phyloP scores from a whole-genome alignment of 2,888 invertebrate species.

The Melipona beecheii region DNA sequence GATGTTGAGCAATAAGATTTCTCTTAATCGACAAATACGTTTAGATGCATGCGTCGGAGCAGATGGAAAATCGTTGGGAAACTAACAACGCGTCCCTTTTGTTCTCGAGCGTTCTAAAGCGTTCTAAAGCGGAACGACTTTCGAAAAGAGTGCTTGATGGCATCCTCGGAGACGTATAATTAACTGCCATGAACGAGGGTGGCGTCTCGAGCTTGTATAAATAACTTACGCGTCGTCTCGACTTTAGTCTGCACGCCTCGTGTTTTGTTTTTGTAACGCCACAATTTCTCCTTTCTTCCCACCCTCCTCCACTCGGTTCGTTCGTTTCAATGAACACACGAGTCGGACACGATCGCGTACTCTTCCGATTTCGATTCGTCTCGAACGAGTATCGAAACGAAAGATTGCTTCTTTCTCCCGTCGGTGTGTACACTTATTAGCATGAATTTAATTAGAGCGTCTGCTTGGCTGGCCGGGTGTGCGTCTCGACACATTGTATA shows the following conservation, averaged over 20 bases:
- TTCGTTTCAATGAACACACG: conserved; percentile 3
- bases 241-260: conserved; percentile 48
- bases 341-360: background rate
- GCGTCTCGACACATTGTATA: conserved; percentile 75
- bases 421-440: conserved; percentile 69
- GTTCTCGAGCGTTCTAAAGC: conserved; percentile 7
- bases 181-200: conserved; percentile 62
- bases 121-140: conserved; percentile 55
- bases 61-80: background rate
- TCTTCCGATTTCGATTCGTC: background rate
- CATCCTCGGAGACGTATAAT: conserved; percentile 67
- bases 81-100: conserved; percentile 14
- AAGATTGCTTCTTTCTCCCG: conserved; percentile 22
- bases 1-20: conserved; percentile 29
- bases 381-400: conserved; percentile 12
- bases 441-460: conserved; percentile 78
- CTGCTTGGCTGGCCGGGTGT: conserved; percentile 49
- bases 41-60: background rate
- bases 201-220: conserved; percentile 64
- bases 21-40: background rate
- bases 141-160: conserved; percentile 63
- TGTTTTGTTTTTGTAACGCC: conserved; percentile 51
- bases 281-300: conserved; percentile 12
- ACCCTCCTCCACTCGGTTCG: too few relatives aligned
- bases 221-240: conserved; percentile 69